These are phyloP conservation scores for Paguma larvata DNA, from an alignment of 2,797 vertebrate genomes.

Conservation along the genomic window DNA sequence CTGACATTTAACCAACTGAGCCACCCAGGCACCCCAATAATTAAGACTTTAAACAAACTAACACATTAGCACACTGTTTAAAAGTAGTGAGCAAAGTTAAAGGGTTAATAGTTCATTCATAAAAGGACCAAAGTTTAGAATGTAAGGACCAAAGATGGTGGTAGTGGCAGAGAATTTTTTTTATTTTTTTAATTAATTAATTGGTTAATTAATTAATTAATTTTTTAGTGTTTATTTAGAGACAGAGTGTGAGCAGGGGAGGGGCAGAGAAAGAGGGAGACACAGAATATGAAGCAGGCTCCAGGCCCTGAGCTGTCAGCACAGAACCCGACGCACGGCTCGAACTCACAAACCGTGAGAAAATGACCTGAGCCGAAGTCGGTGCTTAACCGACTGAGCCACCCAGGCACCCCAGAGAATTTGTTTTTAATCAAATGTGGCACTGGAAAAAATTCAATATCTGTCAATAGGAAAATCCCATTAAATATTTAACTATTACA, in stretches of 20 bases:
- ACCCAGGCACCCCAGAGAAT: background rate
- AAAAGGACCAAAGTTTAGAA: background rate
- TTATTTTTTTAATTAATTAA: background rate
- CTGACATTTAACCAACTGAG: no score
- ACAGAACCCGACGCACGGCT: no score
- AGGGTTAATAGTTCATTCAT: background rate
- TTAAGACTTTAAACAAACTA: background rate
- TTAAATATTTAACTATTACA: background rate
- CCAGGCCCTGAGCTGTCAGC: no score
- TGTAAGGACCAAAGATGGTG: background rate
- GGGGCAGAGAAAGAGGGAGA: no score
- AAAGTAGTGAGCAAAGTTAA: conserved; percentile 31
- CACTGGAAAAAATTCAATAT: background rate
- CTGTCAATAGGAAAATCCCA: background rate
- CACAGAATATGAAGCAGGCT: no score
- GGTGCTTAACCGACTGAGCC: no score
- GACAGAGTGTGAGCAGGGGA: no score
- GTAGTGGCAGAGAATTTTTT: background rate
- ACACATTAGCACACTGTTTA: background rate
- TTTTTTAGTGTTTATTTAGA: no score
- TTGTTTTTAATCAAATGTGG: background rate
- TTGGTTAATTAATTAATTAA: no score
- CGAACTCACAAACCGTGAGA: no score
- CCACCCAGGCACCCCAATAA: background rate
- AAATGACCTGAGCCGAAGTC: no score